Evolutionary conservation across 2,888 invertebrate species (phyloP), one percentile per base, ranked within the genome.

Genomic region (Sarcophaga subvicina): DNA sequence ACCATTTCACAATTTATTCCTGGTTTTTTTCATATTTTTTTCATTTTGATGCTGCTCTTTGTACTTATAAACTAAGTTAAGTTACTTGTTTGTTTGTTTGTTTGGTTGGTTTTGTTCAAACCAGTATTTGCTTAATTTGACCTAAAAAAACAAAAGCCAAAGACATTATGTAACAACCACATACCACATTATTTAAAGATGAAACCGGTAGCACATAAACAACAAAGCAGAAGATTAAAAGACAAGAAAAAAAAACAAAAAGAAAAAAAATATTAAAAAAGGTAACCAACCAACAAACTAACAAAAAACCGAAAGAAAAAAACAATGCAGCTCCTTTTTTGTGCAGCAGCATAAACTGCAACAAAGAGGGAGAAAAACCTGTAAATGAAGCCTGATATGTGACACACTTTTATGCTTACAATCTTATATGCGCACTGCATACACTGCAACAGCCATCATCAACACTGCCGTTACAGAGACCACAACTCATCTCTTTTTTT

Each of bases 141-240:
- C 85, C 72, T 78, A 82, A 85, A 80, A 77, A 82, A 82, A 69
- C 54, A 81, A 82, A 82, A 49, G 66, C 70, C 59, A 85, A 72
- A 82, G 60, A 85, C 69, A 80, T 87, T 85, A 87, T 80, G 83
- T 83, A 87, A 85, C 81, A 87, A 87, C 87, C 87, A 82, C 84
- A 87, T 84, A 76, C 84, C 84, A 81, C 84, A 87, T 87, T 87
- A 84, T 84, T 87, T 87, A 79, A 87, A 87, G 87, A 87, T 85
- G 87, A 86, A 85, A 82, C 81, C 45, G 49, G 82, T 73, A 85
- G 73, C 72, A 83, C 67, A 83, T 14, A 54, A 12, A 54, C 14
- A 54, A 12, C 12, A 54, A 54, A 17, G 17, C 54, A 54, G 54
- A 12, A 14, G 17, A 14, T 54, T 14, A 54, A 54, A 72, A 83